Conservation (phyloP, 2,797 vertebrate genomes). For the Synanceia verrucosa region DNA sequence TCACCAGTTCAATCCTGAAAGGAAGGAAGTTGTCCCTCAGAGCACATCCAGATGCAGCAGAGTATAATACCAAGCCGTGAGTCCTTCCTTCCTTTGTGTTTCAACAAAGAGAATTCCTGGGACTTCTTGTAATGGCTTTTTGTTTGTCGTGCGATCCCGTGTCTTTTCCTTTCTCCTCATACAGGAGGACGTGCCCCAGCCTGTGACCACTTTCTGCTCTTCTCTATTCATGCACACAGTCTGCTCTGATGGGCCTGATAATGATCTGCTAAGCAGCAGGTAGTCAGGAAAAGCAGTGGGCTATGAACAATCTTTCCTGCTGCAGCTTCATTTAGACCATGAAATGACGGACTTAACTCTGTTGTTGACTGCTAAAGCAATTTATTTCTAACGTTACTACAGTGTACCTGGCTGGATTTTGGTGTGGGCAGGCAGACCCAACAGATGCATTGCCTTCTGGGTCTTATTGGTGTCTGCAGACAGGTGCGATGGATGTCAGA, state of each 20-base stretch:
- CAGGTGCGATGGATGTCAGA: too few relatives aligned
- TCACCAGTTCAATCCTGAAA: background rate
- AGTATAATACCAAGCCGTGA: slow-evolving; percentile 12
- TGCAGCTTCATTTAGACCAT: background rate
- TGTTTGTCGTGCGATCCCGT: background rate
- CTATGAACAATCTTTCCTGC: background rate
- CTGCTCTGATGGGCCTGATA: slow-evolving; percentile 12
- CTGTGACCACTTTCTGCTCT: slow-evolving; percentile 21
- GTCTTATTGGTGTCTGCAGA: too few relatives aligned
- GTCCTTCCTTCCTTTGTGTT: slow-evolving; percentile 7
- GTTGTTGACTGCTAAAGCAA: too few relatives aligned
- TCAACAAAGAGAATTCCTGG: slow-evolving; percentile 7
- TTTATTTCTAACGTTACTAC: too few relatives aligned
- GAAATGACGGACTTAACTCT: too few relatives aligned
- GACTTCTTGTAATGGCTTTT: slow-evolving; percentile 5
- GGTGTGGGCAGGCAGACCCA: too few relatives aligned
- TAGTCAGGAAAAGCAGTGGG: background rate
- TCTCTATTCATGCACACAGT: slow-evolving; percentile 1
- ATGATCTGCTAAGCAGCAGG: slow-evolving; percentile 1
- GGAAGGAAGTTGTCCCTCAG: background rate
- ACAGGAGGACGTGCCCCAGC: slow-evolving; percentile 22
- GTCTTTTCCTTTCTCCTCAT: slow-evolving; percentile 5
- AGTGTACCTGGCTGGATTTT: too few relatives aligned
- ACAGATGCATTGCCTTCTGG: too few relatives aligned
- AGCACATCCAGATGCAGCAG: slow-evolving; percentile 17